Evolutionary conservation across 2,888 invertebrate species (phyloP), one percentile per base, ranked within the genome.

Genomic region (Acanthopleura granulata): DNA sequence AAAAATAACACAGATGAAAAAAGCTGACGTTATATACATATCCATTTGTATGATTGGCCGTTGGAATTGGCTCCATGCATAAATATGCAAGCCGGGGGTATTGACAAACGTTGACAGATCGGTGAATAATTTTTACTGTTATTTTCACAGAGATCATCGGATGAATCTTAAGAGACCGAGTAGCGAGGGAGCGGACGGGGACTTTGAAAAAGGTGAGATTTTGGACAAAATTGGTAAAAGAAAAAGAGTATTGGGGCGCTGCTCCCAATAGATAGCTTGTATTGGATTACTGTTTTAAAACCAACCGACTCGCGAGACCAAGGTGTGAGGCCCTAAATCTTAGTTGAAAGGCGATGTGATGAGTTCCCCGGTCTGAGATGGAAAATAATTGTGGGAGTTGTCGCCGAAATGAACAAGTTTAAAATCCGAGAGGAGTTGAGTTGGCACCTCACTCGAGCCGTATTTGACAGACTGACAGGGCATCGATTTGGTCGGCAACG

Each of bases 131-230:
- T 40, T 40, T 40, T 57, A 12, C 22, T 18, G 18, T 57, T 57
- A 22, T 77, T 62, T 76, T 81, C 81, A 25, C 79, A 86, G 86
- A 75, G 86, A 87, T 73, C 85, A 86, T 76, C 78, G 87, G 72
- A 78, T 87, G 22, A 83, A 82, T 40, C 72, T 86, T 73, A 87
- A 87, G 78, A 73, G 87, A 76, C 85, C 86, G 6, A 77, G 80
- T 49, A 79, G 80, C 57, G 83, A 84, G 51, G 80, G 81, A n/a
- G 76, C 62, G 49, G 74, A 79, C 57, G 72, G 77, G 9, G 83
- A 84, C 66, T 79, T 80, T 75, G 83, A 82, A 62, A 85, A 85
- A 84, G 85, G 85, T 85, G 80, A 80, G 78, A 71, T 6, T 49
- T 71, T 49, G 71, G 14, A 49, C 40, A 27, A 71, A 71, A 71